A percentile compares a stretch with the other conserved stretches of the same genome.
These are phyloP conservation scores for Pollenia amentaria DNA, from an alignment of 2,888 invertebrate genomes.

Conservation along the genomic window DNA sequence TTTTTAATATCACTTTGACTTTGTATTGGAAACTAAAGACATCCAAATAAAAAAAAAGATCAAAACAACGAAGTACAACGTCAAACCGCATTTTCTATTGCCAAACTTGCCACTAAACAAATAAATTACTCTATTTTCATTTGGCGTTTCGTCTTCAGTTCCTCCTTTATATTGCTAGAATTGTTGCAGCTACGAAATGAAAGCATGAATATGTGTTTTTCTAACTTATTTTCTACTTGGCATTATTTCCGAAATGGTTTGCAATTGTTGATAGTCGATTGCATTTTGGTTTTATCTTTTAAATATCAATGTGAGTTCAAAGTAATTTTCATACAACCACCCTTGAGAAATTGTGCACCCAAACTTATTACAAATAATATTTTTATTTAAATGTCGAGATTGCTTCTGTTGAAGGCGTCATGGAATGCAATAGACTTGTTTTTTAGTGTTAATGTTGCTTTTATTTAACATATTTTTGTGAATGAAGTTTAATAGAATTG, in stretches of 20 bases:
- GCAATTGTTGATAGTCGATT: conserved; percentile 65
- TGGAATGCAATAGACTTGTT: too few species aligned
- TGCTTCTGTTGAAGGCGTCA: too few species aligned
- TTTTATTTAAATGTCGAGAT: too few species aligned
- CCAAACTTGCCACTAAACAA: conserved; percentile 76
- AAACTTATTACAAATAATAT: too few species aligned
- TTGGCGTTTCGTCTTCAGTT: conserved; percentile 49
- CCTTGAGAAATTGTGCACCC: neutral
- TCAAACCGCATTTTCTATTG: conserved; percentile 75
- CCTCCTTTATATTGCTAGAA: conserved; percentile 6
- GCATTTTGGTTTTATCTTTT: conserved; percentile 51
- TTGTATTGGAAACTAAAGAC: conserved; percentile 37
- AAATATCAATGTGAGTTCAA: conserved; percentile 39
- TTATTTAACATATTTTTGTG: too few species aligned
- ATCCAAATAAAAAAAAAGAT: conserved; percentile 15
- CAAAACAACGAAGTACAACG: conserved; percentile 52
- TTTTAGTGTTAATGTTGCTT: too few species aligned
- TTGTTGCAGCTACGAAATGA: neutral
- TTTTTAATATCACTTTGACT: conserved; percentile 32
- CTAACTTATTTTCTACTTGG: conserved; percentile 22
- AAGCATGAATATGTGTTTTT: neutral
- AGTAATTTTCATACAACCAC: neutral
- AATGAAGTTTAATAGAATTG: too few species aligned
- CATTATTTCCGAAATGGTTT: conserved; percentile 12
- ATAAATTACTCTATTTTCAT: conserved; percentile 79